phyloP scores from a whole-genome alignment of 2,888 invertebrate species.

The Galerucella pusilla region DNA sequence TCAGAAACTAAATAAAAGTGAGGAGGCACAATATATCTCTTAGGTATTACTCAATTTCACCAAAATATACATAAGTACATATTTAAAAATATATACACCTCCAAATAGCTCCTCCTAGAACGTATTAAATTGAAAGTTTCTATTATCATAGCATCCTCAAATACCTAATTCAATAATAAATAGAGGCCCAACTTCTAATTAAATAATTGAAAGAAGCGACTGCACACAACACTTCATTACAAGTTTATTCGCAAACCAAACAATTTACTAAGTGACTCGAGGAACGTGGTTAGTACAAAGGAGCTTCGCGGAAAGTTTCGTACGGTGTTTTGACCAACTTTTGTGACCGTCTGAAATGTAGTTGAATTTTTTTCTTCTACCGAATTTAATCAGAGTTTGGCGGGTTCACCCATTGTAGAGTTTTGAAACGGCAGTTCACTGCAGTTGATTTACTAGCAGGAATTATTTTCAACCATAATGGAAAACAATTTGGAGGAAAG shows the following conservation, averaged over 20 bases:
- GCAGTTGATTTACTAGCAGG: conserved; percentile 22
- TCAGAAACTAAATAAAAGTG: no score
- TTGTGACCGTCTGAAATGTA: conserved; percentile 21
- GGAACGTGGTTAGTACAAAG: conserved; percentile 21
- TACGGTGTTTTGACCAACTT: conserved; percentile 30
- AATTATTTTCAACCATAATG: conserved; percentile 3
- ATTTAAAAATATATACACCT: no score
- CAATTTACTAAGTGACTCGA: conserved; percentile 45
- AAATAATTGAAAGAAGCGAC: conserved; percentile 44
- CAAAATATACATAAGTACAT: no score
- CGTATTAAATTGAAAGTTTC: conserved; percentile 21
- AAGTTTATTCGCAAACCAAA: conserved; percentile 45
- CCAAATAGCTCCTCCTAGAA: no score
- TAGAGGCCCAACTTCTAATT: conserved; percentile 39
- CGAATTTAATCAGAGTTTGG: conserved; percentile 29
- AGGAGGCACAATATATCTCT: no score
- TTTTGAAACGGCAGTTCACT: conserved; percentile 23
- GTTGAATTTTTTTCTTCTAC: conserved; percentile 12
- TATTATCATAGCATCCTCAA: conserved; percentile 34
- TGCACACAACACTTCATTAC: conserved; percentile 46
- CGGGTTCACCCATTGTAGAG: conserved; percentile 25
- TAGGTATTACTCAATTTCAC: no score
- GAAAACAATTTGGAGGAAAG: background rate
- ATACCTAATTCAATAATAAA: conserved; percentile 30
- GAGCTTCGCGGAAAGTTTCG: conserved; percentile 22